phyloP scores from a whole-genome alignment of 2,797 vertebrate genomes.

The Pampus argenteus region DNA sequence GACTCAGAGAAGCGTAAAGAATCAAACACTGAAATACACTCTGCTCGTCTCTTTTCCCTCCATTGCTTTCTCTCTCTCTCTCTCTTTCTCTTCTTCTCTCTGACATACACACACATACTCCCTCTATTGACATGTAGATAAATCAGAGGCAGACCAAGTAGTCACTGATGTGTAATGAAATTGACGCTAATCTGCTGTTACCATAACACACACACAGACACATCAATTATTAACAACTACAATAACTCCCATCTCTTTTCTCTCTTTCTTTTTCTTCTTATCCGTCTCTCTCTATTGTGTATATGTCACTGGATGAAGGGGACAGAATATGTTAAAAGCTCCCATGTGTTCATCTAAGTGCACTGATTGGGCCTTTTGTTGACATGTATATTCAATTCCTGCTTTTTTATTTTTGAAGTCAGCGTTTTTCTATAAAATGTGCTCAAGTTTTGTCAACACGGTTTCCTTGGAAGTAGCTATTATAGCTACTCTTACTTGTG shows the following conservation, averaged over 20 bases:
- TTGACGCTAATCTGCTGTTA: conserved; percentile 80
- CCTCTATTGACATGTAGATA: conserved; percentile 68
- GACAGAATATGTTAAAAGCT: conserved; percentile 67
- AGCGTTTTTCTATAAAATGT: conserved; percentile 39
- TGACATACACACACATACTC: conserved; percentile 32
- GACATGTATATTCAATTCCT: conserved; percentile 33
- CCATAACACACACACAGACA: conserved; percentile 69
- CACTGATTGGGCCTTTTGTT: conserved; percentile 42
- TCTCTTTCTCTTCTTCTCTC: conserved; percentile 4
- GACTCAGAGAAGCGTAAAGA: conserved; percentile 73
- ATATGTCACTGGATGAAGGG: conserved; percentile 55
- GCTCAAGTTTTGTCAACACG: conserved; percentile 18
- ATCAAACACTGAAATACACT: conserved; percentile 79
- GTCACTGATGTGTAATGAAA: conserved; percentile 76
- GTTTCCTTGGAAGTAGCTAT: neutral
- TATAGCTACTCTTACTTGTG: neutral
- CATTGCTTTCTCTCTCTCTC: conserved; percentile 16
- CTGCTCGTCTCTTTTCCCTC: conserved; percentile 43
- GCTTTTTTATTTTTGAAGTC: conserved; percentile 34
- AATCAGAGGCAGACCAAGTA: conserved; percentile 73
- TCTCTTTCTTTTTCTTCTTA: conserved; percentile 44
- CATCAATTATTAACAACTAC: conserved; percentile 80
- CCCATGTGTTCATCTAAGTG: conserved; percentile 66
- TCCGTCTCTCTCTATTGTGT: conserved; percentile 52
- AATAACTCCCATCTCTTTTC: conserved; percentile 58